Evolutionary conservation across 2,797 vertebrate genomes (phyloP).

Genomic region (Melopsittacus undulatus): DNA sequence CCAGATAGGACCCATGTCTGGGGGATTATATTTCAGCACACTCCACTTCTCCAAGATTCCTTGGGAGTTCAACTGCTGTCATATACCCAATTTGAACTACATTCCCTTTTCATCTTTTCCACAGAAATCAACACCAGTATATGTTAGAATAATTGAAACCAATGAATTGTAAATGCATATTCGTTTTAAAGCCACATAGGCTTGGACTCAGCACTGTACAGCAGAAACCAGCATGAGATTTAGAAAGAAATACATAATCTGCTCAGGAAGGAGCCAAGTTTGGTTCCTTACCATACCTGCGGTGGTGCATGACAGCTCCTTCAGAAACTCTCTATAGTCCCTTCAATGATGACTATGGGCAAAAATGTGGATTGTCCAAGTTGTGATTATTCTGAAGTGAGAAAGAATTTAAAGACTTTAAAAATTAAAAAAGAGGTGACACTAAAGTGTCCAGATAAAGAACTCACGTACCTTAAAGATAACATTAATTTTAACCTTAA

Average conservation of each 20-base stretch:
- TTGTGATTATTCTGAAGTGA: not conserved
- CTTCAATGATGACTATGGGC: not conserved
- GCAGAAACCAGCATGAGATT: not conserved
- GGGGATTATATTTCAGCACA: slow-evolving; percentile 69
- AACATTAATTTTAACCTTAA: not conserved
- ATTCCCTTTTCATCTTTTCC: slow-evolving; percentile 17
- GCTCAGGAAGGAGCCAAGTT: not conserved
- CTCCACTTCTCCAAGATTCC: slow-evolving; percentile 56
- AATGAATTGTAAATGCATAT: slow-evolving; percentile 31
- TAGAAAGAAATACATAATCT: not conserved
- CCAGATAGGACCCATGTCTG: slow-evolving; percentile 67
- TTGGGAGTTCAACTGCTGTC: slow-evolving; percentile 48
- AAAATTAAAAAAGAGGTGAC: not conserved
- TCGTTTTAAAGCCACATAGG: slow-evolving; percentile 6
- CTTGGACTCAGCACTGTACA: not conserved
- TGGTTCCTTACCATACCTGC: not conserved
- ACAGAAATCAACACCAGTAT: not conserved
- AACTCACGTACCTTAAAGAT: not conserved
- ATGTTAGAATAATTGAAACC: slow-evolving; percentile 46
- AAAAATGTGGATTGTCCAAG: not conserved
- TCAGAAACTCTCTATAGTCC: not conserved
- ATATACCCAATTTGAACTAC: slow-evolving; percentile 39
- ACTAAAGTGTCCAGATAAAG: not conserved
- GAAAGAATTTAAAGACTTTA: not conserved
- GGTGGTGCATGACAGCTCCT: not conserved